These are phyloP conservation scores for Euplexia lucipara DNA, from an alignment of 2,888 invertebrate genomes.

Conservation along the genomic window DNA sequence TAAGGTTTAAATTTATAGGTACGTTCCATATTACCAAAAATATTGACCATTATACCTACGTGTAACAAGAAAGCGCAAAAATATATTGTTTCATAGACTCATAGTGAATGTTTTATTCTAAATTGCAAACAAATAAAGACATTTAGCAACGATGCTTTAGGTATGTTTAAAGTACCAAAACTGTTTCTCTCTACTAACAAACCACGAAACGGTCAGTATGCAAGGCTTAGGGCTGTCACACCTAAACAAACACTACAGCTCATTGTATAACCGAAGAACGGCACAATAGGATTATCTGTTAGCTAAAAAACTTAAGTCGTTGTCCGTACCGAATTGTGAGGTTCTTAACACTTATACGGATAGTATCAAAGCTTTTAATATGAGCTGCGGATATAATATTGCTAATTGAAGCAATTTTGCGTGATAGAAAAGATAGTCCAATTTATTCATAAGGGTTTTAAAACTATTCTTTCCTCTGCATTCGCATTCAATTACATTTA, in stretches of 20 bases:
- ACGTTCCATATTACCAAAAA: too few species aligned
- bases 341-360: slow-evolving; percentile 21
- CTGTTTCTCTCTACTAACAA: background rate
- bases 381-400: slow-evolving; percentile 11
- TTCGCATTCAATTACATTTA: background rate
- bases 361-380: slow-evolving; percentile 7
- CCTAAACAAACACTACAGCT: slow-evolving; percentile 71
- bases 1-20: too few species aligned
- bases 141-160: background rate
- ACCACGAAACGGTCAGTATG: slow-evolving; percentile 65
- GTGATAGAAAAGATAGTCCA: background rate
- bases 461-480: too few species aligned
- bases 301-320: slow-evolving; percentile 48
- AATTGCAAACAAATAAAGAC: background rate
- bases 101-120: too few species aligned
- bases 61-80: too few species aligned
- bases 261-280: slow-evolving; percentile 64
- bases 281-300: slow-evolving; percentile 58
- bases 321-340: slow-evolving; percentile 33
- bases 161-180: slow-evolving; percentile 63
- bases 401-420: background rate
- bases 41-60: too few species aligned
- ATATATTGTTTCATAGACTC: too few species aligned
- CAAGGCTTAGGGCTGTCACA: slow-evolving; percentile 71
- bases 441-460: background rate